phyloP scores from a whole-genome alignment of 2,797 vertebrate species.

The Acomys russatus region DNA sequence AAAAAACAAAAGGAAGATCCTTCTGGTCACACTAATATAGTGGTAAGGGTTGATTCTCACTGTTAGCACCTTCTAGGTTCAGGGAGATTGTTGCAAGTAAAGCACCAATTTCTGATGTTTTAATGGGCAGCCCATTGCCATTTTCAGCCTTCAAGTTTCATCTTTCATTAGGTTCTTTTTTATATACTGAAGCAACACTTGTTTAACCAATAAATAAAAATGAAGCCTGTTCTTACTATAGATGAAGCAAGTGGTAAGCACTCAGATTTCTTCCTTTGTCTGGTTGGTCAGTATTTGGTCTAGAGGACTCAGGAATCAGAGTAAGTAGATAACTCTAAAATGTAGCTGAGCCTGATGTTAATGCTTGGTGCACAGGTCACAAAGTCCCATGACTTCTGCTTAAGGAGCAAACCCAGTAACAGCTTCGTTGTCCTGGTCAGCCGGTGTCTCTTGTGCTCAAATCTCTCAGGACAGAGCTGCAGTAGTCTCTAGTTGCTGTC shows the following conservation, averaged over 20 bases:
- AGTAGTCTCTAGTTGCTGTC: not conserved
- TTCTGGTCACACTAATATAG: not conserved
- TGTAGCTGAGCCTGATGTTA: not conserved
- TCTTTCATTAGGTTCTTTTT: not conserved
- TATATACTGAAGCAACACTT: not conserved
- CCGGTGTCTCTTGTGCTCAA: not conserved
- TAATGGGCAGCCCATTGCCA: not conserved
- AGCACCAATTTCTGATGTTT: not conserved
- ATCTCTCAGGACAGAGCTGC: not conserved
- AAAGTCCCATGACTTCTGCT: not conserved
- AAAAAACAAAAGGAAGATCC: not conserved
- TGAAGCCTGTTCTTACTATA: not conserved
- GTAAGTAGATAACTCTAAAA: not conserved
- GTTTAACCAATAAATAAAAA: not conserved
- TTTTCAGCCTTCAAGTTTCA: not conserved
- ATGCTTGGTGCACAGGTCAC: too few species aligned
- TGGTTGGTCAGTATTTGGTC: not conserved
- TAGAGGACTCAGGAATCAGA: not conserved
- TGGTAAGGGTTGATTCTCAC: not conserved
- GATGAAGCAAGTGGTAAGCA: not conserved
- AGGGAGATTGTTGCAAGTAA: not conserved
- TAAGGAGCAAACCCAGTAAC: not conserved
- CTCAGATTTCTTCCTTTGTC: not conserved
- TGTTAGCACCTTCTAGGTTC: not conserved
- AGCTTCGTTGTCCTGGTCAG: not conserved